A percentile compares a stretch with the other conserved stretches of the same genome.
phyloP scores from a whole-genome alignment of 2,888 invertebrate genomes.

The Anarsia innoxiella region DNA sequence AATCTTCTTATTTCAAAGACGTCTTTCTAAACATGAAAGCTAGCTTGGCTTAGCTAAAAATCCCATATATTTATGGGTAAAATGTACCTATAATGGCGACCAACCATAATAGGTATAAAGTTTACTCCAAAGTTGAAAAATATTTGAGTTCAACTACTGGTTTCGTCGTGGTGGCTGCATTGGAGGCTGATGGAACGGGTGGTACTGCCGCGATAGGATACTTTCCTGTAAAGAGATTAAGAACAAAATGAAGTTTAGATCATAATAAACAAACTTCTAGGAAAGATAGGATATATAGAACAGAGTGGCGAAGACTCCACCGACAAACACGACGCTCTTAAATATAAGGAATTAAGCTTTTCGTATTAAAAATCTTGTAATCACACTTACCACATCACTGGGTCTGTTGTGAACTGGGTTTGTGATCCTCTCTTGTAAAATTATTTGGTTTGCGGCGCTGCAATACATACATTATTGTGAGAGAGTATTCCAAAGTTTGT shows the following conservation, averaged over 20 bases:
- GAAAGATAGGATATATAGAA: no score
- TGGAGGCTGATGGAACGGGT: slow-evolving; percentile 64
- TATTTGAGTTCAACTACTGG: slow-evolving; percentile 34
- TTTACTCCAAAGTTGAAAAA: slow-evolving; percentile 33
- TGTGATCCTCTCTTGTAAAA: slow-evolving; percentile 78
- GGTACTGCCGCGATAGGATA: slow-evolving; percentile 54
- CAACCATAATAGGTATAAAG: slow-evolving; percentile 41
- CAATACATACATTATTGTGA: background rate
- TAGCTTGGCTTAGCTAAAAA: slow-evolving; percentile 19
- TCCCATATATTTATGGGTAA: slow-evolving; percentile 26
- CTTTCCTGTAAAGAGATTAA: slow-evolving; percentile 48
- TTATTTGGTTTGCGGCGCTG: slow-evolving; percentile 90
- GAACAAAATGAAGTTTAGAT: no score
- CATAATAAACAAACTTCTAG: no score
- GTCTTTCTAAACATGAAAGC: background rate
- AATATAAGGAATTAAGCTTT: no score
- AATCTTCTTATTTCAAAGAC: slow-evolving; percentile 19
- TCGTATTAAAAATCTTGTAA: no score
- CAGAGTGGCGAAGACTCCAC: no score
- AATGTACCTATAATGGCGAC: slow-evolving; percentile 39
- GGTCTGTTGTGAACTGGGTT: slow-evolving; percentile 32
- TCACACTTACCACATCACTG: slow-evolving; percentile 40
- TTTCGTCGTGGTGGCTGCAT: slow-evolving; percentile 51
- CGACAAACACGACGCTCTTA: no score
- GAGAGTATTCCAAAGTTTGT: no score